These are phyloP conservation scores for Dicrostonyx torquatus DNA, from an alignment of 2,797 vertebrate species.

Conservation along the genomic window DNA sequence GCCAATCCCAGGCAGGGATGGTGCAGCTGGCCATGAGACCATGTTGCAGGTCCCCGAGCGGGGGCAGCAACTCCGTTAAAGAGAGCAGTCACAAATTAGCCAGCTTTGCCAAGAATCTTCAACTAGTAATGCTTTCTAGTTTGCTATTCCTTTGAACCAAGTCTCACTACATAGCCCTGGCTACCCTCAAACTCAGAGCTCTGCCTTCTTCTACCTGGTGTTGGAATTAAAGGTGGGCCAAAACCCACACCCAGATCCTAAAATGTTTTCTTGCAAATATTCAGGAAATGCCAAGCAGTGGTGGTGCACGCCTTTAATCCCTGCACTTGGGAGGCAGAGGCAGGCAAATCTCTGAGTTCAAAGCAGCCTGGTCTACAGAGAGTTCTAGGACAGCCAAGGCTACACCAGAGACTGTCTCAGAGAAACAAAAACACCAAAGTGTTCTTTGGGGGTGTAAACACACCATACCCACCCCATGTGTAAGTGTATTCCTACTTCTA, in stretches of 20 bases:
- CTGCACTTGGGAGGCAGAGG: background rate
- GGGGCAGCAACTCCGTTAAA: background rate
- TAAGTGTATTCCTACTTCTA: background rate
- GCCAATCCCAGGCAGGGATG: too few relatives aligned
- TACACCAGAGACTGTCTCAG: background rate
- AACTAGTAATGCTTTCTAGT: background rate
- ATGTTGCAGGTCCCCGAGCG: too few relatives aligned
- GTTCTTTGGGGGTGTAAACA: background rate
- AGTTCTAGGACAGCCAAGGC: background rate
- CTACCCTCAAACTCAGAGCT: background rate
- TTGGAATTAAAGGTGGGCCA: background rate
- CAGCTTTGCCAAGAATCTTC: background rate
- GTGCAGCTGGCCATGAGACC: too few relatives aligned
- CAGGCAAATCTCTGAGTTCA: background rate
- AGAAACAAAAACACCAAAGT: background rate
- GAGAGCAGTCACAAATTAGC: background rate
- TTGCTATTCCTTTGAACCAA: background rate
- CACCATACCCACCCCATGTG: background rate
- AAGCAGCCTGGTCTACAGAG: background rate
- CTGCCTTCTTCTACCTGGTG: background rate
- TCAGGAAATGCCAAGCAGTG: background rate
- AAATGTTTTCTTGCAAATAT: background rate
- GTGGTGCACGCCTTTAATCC: background rate
- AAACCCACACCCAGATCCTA: background rate
- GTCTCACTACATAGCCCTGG: background rate